A percentile compares a stretch with the other conserved stretches of the same genome.
Evolutionary conservation across 2,888 invertebrate species (phyloP).

Genomic region (Drosophila cognata): DNA sequence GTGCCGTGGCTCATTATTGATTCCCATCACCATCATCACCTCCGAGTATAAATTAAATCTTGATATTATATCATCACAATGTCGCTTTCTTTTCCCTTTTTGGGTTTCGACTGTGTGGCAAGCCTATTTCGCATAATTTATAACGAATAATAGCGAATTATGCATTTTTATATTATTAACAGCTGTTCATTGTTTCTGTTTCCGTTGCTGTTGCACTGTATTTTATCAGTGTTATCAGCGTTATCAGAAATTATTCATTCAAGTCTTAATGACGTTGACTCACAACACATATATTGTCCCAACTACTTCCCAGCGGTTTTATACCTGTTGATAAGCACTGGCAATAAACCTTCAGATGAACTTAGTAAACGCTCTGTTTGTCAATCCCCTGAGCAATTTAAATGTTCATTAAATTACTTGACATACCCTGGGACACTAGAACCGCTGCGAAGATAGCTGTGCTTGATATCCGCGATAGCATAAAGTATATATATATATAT

Average conservation of each 20-base stretch:
- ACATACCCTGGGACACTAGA: neutral
- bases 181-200: conserved; percentile 35
- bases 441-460: neutral
- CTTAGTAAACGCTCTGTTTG: neutral
- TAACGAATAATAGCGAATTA: conserved; percentile 43
- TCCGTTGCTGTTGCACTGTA: conserved; percentile 7
- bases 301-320: neutral
- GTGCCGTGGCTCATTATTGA: conserved; percentile 55
- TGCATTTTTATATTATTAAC: conserved; percentile 67
- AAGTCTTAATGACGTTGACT: conserved; percentile 58
- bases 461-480: neutral
- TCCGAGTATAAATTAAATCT: conserved; percentile 53
- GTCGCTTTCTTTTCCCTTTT: conserved; percentile 63
- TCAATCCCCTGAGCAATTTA: conserved; percentile 10
- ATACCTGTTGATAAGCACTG: conserved; percentile 24
- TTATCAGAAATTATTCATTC: conserved; percentile 36
- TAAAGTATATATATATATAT: neutral
- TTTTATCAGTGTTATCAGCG: conserved; percentile 68
- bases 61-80: conserved; percentile 70
- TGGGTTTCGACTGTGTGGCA: conserved; percentile 6
- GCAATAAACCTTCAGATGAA: conserved; percentile 20
- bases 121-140: conserved; percentile 41
- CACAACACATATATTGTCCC: conserved; percentile 21
- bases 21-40: conserved; percentile 37
- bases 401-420: conserved; percentile 12